phyloP scores from a whole-genome alignment of 1,140 invertebrate genomes.

The Oncopodura yosiiana region DNA sequence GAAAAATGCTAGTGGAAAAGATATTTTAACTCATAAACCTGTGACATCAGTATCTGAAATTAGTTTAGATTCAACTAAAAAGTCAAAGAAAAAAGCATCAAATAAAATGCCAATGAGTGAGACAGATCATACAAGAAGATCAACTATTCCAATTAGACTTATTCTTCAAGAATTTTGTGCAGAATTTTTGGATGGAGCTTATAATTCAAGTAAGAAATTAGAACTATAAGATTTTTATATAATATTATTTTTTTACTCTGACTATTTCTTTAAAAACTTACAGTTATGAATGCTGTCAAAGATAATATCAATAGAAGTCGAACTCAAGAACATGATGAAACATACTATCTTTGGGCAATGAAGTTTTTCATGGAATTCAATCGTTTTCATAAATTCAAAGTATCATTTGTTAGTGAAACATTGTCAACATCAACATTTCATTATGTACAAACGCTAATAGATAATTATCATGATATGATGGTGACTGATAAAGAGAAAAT shows the following conservation, averaged over 20 bases:
- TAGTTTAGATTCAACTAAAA: constrained; percentile 38
- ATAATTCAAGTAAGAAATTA: constrained; percentile 71
- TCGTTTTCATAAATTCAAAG: constrained; percentile 66
- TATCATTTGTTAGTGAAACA: constrained; percentile 61
- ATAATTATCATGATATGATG: constrained; percentile 81
- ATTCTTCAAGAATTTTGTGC: constrained; percentile 90
- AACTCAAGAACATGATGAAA: constrained; percentile 67
- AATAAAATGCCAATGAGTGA: constrained; percentile 54
- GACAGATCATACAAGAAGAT: constrained; percentile 51
- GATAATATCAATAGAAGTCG: constrained; percentile 48
- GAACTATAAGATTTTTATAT: constrained; percentile 23
- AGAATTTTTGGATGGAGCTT: constrained; percentile 80
- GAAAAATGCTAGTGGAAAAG: constrained; percentile 84
- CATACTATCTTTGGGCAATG: constrained; percentile 86
- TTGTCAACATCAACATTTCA: constrained; percentile 83
- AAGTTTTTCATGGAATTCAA: constrained; percentile 98
- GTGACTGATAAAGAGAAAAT: constrained; percentile 75
- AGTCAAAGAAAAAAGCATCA: constrained; percentile 53
- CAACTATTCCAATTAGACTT: constrained; percentile 67
- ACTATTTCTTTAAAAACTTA: no score
- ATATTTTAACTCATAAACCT: constrained; percentile 79
- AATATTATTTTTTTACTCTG: background rate
- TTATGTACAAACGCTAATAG: constrained; percentile 83
- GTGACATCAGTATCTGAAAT: constrained; percentile 43
- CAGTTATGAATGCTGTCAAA: constrained; percentile 20